phyloP scores from a whole-genome alignment of 2,113 vertebrate genomes.

The Propithecus coquereli region DNA sequence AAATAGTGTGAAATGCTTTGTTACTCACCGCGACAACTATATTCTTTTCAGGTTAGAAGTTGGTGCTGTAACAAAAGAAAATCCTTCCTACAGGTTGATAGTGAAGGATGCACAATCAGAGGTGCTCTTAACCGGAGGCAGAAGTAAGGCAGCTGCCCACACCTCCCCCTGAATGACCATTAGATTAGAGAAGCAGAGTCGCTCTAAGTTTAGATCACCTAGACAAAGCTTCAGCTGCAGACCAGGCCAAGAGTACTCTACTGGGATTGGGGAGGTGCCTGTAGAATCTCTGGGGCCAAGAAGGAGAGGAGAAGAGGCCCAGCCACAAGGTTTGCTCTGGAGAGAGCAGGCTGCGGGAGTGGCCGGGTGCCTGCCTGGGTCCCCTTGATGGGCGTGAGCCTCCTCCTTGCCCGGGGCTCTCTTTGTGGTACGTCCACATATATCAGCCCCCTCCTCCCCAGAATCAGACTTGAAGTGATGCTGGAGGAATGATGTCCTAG shows the following conservation, averaged over 20 bases:
- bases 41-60: neutral
- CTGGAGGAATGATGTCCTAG: neutral
- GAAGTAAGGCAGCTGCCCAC: neutral
- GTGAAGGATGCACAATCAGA: neutral
- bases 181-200: neutral
- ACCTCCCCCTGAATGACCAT: neutral
- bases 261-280: neutral
- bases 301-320: too few species aligned
- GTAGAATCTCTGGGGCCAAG: neutral
- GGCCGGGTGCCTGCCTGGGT: neutral
- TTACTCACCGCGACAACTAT: neutral
- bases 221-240: neutral
- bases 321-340: neutral
- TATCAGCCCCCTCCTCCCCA: too few species aligned
- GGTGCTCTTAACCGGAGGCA: neutral
- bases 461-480: neutral
- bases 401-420: neutral
- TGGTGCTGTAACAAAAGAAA: neutral
- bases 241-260: neutral
- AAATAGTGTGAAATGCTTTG: neutral
- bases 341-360: accelerated
- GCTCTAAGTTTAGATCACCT: neutral
- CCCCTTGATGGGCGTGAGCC: too few species aligned
- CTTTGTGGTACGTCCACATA: too few species aligned
- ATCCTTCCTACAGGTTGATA: too few species aligned